phyloP scores from a whole-genome alignment of 2,888 invertebrate genomes.

The Tridacna crocea region DNA sequence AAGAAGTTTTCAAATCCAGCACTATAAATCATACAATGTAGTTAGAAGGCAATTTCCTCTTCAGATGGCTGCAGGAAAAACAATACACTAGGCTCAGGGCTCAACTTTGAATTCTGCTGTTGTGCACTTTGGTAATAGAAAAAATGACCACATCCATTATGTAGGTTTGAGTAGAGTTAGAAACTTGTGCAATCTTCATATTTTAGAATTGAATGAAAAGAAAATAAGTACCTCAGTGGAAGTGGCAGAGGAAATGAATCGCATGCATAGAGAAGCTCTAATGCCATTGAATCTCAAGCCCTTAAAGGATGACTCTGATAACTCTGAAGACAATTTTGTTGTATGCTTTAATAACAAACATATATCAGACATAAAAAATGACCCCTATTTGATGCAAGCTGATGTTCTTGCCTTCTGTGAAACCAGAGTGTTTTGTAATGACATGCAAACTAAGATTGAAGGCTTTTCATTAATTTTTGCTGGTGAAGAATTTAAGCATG shows the following conservation, averaged over 20 bases:
- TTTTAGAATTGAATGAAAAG: neutral
- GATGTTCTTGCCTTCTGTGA: constrained; percentile 14
- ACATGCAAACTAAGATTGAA: constrained; percentile 2
- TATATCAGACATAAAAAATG: constrained; percentile 1
- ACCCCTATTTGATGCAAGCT: neutral
- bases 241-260: neutral
- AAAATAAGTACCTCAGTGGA: neutral
- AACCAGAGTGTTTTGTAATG: constrained; percentile 1
- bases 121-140: neutral
- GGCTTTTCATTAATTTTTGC: neutral
- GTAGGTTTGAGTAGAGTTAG: neutral
- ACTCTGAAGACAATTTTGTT: too few relatives aligned
- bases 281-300: too few relatives aligned
- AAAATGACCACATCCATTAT: constrained; percentile 5
- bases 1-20: constrained; percentile 34
- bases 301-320: too few relatives aligned
- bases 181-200: neutral
- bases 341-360: neutral
- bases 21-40: constrained; percentile 28
- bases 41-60: constrained; percentile 53
- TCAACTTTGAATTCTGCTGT: constrained; percentile 17
- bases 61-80: constrained; percentile 42
- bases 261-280: neutral
- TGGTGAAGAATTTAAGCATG: neutral
- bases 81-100: constrained; percentile 24